Conservation (phyloP, 2,888 invertebrate genomes). For the Lamellibrachia satsuma region DNA sequence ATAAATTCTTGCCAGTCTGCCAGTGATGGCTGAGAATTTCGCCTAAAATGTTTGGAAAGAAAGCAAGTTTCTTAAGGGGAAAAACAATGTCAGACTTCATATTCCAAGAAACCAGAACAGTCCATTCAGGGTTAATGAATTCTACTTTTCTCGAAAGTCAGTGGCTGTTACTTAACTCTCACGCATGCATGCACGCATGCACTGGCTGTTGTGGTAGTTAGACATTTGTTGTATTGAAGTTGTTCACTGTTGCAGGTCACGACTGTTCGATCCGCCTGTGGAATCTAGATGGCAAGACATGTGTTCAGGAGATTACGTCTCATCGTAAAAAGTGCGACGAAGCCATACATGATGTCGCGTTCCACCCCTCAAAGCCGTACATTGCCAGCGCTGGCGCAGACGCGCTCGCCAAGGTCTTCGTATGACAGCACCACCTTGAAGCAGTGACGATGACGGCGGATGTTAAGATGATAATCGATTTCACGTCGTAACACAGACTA, state of each 20-base stretch:
- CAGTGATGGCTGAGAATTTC: too few relatives aligned
- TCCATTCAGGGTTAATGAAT: too few relatives aligned
- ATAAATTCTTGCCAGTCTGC: too few relatives aligned
- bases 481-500: background rate
- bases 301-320: conserved; percentile 99
- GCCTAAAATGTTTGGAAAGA: too few relatives aligned
- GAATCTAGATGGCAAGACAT: conserved; percentile 89
- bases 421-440: conserved; percentile 53
- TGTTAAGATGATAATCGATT: background rate
- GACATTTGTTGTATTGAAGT: background rate
- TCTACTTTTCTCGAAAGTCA: too few relatives aligned
- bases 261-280: conserved; percentile 72
- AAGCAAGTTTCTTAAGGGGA: too few relatives aligned
- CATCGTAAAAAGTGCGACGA: conserved; percentile 99
- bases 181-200: too few relatives aligned
- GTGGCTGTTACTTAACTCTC: too few relatives aligned
- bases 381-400: conserved; percentile 99
- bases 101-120: too few relatives aligned
- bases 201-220: background rate
- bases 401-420: conserved; percentile 96
- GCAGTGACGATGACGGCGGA: background rate
- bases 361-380: conserved; percentile 97
- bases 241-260: conserved; percentile 65
- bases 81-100: too few relatives aligned
- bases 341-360: conserved; percentile 98